Evolutionary conservation across 2,888 invertebrate species (phyloP), one percentile per base, ranked within the genome.

Genomic region (Amiota mariae): DNA sequence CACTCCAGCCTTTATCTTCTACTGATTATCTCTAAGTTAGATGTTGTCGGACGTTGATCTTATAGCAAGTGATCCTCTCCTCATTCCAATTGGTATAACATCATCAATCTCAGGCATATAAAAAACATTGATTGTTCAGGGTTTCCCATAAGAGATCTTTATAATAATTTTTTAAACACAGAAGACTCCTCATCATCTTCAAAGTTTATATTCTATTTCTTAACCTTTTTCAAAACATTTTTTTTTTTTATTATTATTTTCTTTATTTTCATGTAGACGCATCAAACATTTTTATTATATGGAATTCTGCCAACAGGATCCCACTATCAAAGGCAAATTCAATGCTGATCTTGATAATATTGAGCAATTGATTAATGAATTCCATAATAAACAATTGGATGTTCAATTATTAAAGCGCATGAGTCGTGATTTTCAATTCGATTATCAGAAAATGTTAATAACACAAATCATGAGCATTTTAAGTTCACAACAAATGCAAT

Each of bases 201-300:
- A 36, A 6, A 6, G 8, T 36, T 36, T 36, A 9, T 8, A 70
- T n/a, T n/a, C n/a, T n/a, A n/a, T n/a, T n/a, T n/a, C n/a, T n/a
- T n/a, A 49, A 49, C 11, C 1, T 1, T 13, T 2, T 54, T 13
- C n/a, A 57, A 18, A 57, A 15, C 8, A 8, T 0, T 3, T 13
- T 13, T 8, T 57, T 8, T n/a, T 15, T 9, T 8, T 57, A 57
- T 57, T 18, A 18, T 1, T 8, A 13, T 15, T 10, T 57, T 15
- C 9, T 4, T 48, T n/a, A n/a, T 15, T 51, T 70, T 70, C 48
- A 70, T 67, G 2, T 73, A 90, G 89, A 49, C 89, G 90, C 15
- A 84, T 89, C 18, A 90, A 89, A 71, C 85, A 89, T 20, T 89
- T 81, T 77, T 90, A 90, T 71, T 90, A 88, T 74, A 81, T 87